Evolutionary conservation across 2,888 invertebrate species (phyloP), one percentile per base, ranked within the genome.

Genomic region (Nemurella pictetii): DNA sequence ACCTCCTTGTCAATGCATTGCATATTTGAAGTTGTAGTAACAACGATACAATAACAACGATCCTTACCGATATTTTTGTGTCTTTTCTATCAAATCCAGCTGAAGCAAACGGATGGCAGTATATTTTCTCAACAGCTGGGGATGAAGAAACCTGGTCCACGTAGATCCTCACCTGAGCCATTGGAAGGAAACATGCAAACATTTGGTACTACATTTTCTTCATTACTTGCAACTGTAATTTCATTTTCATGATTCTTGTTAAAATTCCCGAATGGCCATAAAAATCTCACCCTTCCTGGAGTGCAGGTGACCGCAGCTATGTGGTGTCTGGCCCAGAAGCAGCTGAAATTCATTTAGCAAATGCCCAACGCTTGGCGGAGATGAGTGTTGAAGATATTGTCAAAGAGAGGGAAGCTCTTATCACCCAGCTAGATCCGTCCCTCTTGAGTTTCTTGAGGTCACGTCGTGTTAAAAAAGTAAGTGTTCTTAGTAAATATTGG

Each of bases 371-470:
- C 85, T 89, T 98, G 15, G 91, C 91, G 74, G 90, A 92, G 88
- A 95, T 98, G 95, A 92, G 93, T 0, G 91, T 93, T 87, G 92
- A 93, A 84, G 96, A 97, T 88, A 97, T 98, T 87, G 88, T 95
- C 25, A 92, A 92, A 84, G 97, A 97, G 89, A 93, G 94, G 87
- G 90, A 93, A 86, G 94, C 94, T 88, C 90, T 98, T 28, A 88
- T 96, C 12, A 89, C 92, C 28, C 92, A 89, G 80, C 89, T 95
- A 88, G 94, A 95, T 90, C 94, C 95, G 3, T 93, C 93, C 83
- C 89, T 95, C 73, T 89, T 96, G 7, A 91, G 94, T 81, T 96
- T 94, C 90, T 90, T 96, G 36, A 92, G 90, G 88, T 90, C 91
- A 0, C 78, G 78, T 15, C 78, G 30, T 30, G 9, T 2, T 78